Evolutionary conservation across 2,797 vertebrate genomes (phyloP), one percentile per base, ranked within the genome.

Genomic region (Tarsius wallacei): DNA sequence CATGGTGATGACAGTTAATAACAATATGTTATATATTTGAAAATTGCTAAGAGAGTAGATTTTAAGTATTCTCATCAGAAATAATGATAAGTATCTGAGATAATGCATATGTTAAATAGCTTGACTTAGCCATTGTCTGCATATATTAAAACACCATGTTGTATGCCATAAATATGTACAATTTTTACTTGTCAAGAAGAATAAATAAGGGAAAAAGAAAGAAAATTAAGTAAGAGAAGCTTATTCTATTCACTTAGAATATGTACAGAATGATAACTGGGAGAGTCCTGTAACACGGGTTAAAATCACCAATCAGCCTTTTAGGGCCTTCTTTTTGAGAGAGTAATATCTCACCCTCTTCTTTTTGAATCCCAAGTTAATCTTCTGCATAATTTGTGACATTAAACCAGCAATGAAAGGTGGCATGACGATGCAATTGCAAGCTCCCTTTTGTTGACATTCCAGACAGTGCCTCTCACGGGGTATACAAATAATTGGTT

Each of bases 381-480:
- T 85, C 57, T 93, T 81, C 68, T 88, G 9, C 53, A 16, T 59
- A 15, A 85, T 55, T 84, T 85, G 71, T 87, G 90, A 21, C n/a
- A 51, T 22, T 64, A 68, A 59, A 76, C 57, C n/a, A 53, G 59
- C n/a, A 93, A 77, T 28, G 66, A 83, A 68, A 86, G 19, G 63
- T 83, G n/a, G 47, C 15, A 15, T n/a, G 26, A 13, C 92, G 93
- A 63, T 31, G 17, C 33, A 91, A 17, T 5, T 53, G 66, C 14
- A 26, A 78, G 63, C 7, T 57, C 24, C 16, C 5, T 85, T 76
- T 21, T 17, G 7, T 63, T 68, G 8, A 2, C 61, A 28, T 64
- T 76, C n/a, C 4, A 24, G 55, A 71, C 53, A 51, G 21, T 4
- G 28, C 21, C 53, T 68, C 19, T 17, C 33, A 70, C 42, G 73